These are phyloP conservation scores for Drosophila yooni DNA, from an alignment of 2,888 invertebrate genomes.

Conservation along the genomic window DNA sequence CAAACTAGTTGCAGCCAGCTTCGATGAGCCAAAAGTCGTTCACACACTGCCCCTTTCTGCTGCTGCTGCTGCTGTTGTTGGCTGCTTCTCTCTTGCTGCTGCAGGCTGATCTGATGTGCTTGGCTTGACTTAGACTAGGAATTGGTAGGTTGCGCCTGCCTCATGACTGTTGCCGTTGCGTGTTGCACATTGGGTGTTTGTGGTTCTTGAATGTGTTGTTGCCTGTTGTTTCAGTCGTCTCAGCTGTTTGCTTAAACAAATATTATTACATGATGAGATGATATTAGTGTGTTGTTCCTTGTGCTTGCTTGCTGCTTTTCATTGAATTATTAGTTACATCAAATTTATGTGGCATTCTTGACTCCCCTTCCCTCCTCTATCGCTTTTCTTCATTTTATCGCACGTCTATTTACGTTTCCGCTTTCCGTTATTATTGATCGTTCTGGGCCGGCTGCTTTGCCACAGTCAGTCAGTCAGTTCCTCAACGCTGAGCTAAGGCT, in stretches of 20 bases:
- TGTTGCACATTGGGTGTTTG: slow-evolving; percentile 19
- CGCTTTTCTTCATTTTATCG: slow-evolving; percentile 58
- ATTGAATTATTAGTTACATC: slow-evolving; percentile 74
- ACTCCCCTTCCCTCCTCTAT: slow-evolving; percentile 9
- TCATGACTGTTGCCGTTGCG: slow-evolving; percentile 7
- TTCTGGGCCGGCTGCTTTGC: slow-evolving; percentile 46
- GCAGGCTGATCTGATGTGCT: not conserved
- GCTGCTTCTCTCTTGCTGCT: not conserved
- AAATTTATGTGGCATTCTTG: slow-evolving; percentile 68
- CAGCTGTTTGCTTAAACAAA: slow-evolving; percentile 74
- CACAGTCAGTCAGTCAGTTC: slow-evolving; percentile 26
- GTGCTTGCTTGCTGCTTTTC: slow-evolving; percentile 40
- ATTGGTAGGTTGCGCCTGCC: slow-evolving; percentile 17
- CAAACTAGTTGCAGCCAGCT: slow-evolving; percentile 31
- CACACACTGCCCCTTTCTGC: slow-evolving; percentile 9
- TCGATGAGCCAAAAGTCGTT: slow-evolving; percentile 18
- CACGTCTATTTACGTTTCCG: slow-evolving; percentile 77
- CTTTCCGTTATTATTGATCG: slow-evolving; percentile 63
- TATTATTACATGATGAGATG: slow-evolving; percentile 70
- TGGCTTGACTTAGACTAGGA: slow-evolving; percentile 21
- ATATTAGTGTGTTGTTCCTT: slow-evolving; percentile 8
- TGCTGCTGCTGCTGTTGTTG: not conserved
- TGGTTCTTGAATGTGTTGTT: slow-evolving; percentile 1
- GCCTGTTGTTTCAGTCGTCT: slow-evolving; percentile 54
- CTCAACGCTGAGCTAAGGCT: slow-evolving; percentile 46